Evolutionary conservation across 2,113 vertebrate genomes (phyloP), one percentile per base, ranked within the genome.

Genomic region (Ariopsis seemanni): DNA sequence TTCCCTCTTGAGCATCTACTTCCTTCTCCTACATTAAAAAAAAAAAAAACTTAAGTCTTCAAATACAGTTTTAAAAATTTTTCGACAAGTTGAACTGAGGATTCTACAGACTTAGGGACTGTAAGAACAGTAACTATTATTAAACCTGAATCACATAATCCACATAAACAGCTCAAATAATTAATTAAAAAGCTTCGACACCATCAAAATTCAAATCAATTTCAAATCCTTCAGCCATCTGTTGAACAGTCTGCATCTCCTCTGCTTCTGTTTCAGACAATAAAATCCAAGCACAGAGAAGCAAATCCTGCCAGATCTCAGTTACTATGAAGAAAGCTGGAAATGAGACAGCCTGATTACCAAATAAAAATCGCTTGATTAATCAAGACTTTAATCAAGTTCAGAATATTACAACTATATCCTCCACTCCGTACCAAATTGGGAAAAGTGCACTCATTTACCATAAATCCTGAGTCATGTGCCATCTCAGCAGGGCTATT

Each of bases 191-290:
- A 77, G 20, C 53, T 48, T 62, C 4, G 9, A 4, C 84, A 65
- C 6, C 17, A 79, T 67, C 10, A 55, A 86, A 53, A 78, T 65
- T 53, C 22, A 77, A 62, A 85, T 85, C 30, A 85, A 18, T 50
- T 85, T 63, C 10, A 52, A 78, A 53, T 79, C 42, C 58, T 63
- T 52, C 27, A 79, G 75, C 74, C 60, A 79, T 86, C 85, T 79
- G 75, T 86, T 67, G 62, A 52, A 86, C 60, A 86, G 74, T 25
- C 58, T 34, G n/a, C n/a, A 79, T 18, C 25, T 53, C 18, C 52
- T 42, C 72, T 77, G 20, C 84, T 55, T 67, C 48, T 55, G 74
- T 17, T 57, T 63, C 27, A 79, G 20, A 86, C 69, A 77, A 85
- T 25, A 85, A 22, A 62, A 30, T 78, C 15, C 52, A 63, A 85